Evolutionary conservation across 2,797 vertebrate genomes (phyloP), one percentile per base, ranked within the genome.

Genomic region (Poeciliopsis turneri): DNA sequence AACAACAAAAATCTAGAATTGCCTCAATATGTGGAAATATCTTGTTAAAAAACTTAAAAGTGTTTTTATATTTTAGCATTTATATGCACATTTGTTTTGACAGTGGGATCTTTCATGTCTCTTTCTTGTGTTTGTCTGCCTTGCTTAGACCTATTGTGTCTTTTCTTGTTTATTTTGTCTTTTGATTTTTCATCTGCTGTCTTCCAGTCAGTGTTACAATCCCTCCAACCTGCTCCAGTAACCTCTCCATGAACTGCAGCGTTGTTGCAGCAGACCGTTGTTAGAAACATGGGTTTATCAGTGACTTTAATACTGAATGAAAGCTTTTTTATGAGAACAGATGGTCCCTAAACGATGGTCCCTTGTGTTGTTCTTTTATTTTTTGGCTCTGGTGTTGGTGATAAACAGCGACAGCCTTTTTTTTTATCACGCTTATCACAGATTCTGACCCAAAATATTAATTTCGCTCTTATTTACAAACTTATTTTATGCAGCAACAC

Each of bases 241-340:
- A 69, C 66, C 66, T 12, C 39, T 43, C 23, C 10, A 41, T 43
- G 66, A 69, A 69, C 39, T 69, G 20, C 23, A 43, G 39, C 5
- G 23, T 69, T 20, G 66, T 25, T 41, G 23, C 39, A 41, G 39
- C 66, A 69, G 66, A 13, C 39, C 11, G n/a, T 36, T 69, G 66
- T 43, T 43, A 69, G 10, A 69, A 69, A 43, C 36, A 69, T 25
- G 23, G 23, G 11, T n/a, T 69, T 41, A 69, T 39, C 39, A 69
- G 66, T 69, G 66, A 43, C 66, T 69, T 68, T 41, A 23, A 68
- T 68, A 69, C 66, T 69, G 39, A 69, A 69, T 43, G 39, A 43
- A 69, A 43, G 41, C 12, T 69, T 41, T 41, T 69, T 43, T 69
- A 43, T 69, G 12, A 20, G 66, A 69, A 43, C 66, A 69, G 66